A percentile compares a stretch with the other conserved stretches of the same genome.
These are phyloP conservation scores for Hydrotaea diabolus DNA, from an alignment of 2,888 invertebrate species.

Conservation along the genomic window DNA sequence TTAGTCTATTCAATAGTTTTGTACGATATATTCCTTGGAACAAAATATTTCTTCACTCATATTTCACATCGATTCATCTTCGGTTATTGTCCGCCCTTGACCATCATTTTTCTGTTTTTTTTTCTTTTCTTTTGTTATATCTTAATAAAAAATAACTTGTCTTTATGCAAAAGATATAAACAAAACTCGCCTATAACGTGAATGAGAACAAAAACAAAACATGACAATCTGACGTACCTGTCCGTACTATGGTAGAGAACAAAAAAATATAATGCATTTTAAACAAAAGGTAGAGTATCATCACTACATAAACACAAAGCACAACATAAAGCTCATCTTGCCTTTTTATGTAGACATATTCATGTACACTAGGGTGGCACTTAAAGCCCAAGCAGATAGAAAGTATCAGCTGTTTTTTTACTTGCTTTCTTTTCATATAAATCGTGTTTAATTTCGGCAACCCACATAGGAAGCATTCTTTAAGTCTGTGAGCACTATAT, in stretches of 20 bases:
- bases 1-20: too few species aligned
- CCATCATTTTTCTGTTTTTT: slow-evolving; percentile 43
- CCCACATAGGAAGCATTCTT: too few species aligned
- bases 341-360: slow-evolving; percentile 17
- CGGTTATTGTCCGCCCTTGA: slow-evolving; percentile 51
- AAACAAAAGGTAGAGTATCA: not conserved
- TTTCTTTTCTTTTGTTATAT: not conserved
- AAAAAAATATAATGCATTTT: slow-evolving; percentile 7
- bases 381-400: too few species aligned
- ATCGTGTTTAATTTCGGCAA: too few species aligned
- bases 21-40: not conserved
- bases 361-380: too few species aligned
- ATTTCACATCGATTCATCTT: slow-evolving; percentile 1
- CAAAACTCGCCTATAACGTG: slow-evolving; percentile 13
- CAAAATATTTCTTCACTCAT: not conserved
- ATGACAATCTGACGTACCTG: not conserved
- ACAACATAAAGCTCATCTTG: not conserved
- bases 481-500: too few species aligned
- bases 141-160: slow-evolving; percentile 11
- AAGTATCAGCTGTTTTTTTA: too few species aligned
- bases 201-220: slow-evolving; percentile 8
- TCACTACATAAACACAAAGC: not conserved
- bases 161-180: not conserved
- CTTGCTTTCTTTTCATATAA: too few species aligned
- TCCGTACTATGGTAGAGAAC: not conserved